phyloP scores from a whole-genome alignment of 2,888 invertebrate genomes.

The Drosophila melanosoma region DNA sequence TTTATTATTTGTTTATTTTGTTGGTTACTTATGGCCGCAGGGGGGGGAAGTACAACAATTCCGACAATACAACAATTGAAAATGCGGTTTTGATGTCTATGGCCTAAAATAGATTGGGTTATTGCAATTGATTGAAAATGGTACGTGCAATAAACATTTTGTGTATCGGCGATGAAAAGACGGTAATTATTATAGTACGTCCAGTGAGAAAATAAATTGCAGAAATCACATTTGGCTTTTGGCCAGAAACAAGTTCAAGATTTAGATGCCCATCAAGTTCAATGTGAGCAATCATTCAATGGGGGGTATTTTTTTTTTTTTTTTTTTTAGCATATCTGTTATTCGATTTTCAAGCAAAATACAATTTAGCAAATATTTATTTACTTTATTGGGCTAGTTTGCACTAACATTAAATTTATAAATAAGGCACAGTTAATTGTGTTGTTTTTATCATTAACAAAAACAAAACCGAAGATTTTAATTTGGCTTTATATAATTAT shows the following conservation, averaged over 20 bases:
- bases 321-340: background rate
- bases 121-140: conserved; percentile 64
- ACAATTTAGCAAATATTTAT: conserved; percentile 2
- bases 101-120: conserved; percentile 59
- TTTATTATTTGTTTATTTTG: conserved; percentile 68
- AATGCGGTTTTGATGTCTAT: conserved; percentile 60
- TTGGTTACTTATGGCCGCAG: background rate
- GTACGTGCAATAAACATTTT: conserved; percentile 66
- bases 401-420: background rate
- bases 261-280: conserved; percentile 32
- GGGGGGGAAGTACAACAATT: background rate
- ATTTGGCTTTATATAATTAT: background rate
- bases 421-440: background rate
- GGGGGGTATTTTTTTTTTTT: background rate
- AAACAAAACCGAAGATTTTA: background rate
- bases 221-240: conserved; percentile 32
- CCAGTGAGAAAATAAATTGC: conserved; percentile 30
- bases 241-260: conserved; percentile 34
- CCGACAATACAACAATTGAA: conserved; percentile 36
- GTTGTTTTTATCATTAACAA: background rate
- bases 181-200: conserved; percentile 33
- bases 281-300: conserved; percentile 10
- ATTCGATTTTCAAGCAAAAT: conserved; percentile 6
- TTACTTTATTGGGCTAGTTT: background rate
- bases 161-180: conserved; percentile 23